Percentiles rank a stretch among this genome's conserved stretches.
These are phyloP conservation scores for Notodonta dromedarius DNA, from an alignment of 2,888 invertebrate genomes.

Conservation along the genomic window DNA sequence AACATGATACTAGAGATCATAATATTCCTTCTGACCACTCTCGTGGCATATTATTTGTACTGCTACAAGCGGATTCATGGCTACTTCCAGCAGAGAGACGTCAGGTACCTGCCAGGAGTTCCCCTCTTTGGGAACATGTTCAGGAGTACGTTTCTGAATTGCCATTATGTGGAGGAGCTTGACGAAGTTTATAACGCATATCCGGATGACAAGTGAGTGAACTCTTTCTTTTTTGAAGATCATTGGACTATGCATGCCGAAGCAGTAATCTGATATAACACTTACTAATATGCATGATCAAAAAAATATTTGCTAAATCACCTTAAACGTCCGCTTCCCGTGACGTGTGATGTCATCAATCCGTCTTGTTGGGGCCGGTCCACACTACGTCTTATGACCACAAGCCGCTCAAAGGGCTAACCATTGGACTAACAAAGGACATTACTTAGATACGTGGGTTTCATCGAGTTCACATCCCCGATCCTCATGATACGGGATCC, in stretches of 20 bases:
- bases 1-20: constrained; percentile 65
- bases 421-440: not conserved
- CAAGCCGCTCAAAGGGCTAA: no score
- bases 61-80: constrained; percentile 48
- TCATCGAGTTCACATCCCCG: constrained; percentile 69
- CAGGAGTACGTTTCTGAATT: constrained; percentile 43
- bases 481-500: constrained; percentile 77
- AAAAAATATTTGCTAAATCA: no score
- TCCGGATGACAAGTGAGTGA: constrained; percentile 62
- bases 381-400: no score
- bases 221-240: not conserved
- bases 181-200: constrained; percentile 57
- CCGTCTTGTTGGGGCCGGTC: no score
- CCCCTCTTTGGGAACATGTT: constrained; percentile 67
- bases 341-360: no score
- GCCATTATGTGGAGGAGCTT: constrained; percentile 58
- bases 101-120: constrained; percentile 58
- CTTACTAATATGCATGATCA: no score
- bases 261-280: no score
- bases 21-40: constrained; percentile 51
- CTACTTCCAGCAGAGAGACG: constrained; percentile 49
- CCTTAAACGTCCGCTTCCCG: no score
- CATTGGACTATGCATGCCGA: no score
- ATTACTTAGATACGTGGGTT: constrained; percentile 66
- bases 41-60: constrained; percentile 52